Evolutionary conservation across 2,113 vertebrate genomes (phyloP).

Genomic region (Hiodon alosoides): DNA sequence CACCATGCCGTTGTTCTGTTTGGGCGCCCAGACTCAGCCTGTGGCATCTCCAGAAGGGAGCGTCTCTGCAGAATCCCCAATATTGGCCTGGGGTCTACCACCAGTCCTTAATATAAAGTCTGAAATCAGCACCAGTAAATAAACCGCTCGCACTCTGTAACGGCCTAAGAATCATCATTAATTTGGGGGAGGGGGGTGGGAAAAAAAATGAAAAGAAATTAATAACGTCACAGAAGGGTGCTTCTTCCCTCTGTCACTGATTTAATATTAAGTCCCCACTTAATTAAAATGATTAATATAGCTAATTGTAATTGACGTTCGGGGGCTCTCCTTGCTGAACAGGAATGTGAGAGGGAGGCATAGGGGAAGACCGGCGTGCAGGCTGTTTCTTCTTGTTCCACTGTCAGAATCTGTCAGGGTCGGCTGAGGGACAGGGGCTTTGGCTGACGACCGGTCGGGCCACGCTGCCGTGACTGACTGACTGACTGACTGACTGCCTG

Average conservation of each 20-base stretch:
- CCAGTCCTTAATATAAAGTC: not conserved
- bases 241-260: conserved; percentile 51
- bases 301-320: conserved; percentile 66
- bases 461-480: too few species aligned
- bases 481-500: too few species aligned
- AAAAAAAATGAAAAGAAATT: conserved; percentile 58
- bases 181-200: conserved; percentile 51
- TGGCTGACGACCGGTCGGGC: too few species aligned
- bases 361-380: not conserved
- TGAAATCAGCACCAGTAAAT: conserved; percentile 61
- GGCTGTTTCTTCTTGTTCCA: conserved; percentile 1
- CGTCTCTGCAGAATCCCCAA: conserved; percentile 16
- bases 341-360: conserved; percentile 30
- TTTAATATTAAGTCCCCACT: conserved; percentile 70
- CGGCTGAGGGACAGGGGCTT: conserved; percentile 62
- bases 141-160: conserved; percentile 34
- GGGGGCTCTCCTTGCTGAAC: conserved; percentile 22
- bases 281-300: conserved; percentile 72
- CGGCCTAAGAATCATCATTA: conserved; percentile 29
- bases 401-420: conserved; percentile 15
- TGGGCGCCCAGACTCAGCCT: not conserved
- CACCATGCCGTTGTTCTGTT: too few species aligned
- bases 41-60: not conserved
- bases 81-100: conserved; percentile 2
- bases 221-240: conserved; percentile 56